Evolutionary conservation across 2,888 invertebrate genomes (phyloP), one percentile per base, ranked within the genome.

Genomic region (Eilema depressum): DNA sequence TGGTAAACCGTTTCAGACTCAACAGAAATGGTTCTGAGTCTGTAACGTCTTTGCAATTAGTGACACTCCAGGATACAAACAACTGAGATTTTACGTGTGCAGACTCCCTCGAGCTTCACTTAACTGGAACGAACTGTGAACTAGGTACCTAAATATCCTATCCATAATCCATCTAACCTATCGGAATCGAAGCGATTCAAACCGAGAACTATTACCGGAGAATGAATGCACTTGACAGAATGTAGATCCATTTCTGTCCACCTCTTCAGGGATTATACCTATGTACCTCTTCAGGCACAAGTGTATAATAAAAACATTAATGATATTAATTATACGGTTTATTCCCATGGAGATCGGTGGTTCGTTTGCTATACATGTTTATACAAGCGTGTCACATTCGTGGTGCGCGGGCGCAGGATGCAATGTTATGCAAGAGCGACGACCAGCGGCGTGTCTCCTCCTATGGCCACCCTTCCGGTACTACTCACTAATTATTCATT

Each of bases 391-490:
- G 28, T 66, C 75, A 57, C 65, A 73, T 66, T 69, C 33, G 69
- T 12, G 62, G 68, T 66, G 60, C 63, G 63, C 69, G 33, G 78
- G 74, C 77, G 83, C 86, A 85, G 88, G 87, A 90, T 86, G 86
- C 82, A 77, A 79, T 83, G 89, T 88, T 85, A 87, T 87, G 91
- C 89, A 84, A 88, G 82, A 87, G 75, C 79, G 91, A 76, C 85
- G 78, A 74, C 75, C 83, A 79, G 26, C 67, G 80, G 77, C 89
- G 88, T 88, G 86, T 87, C 88, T 88, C 89, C 88, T 84, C 82
- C 81, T 61, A 72, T 63, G 74, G 63, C 71, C 73, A 73, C 79
- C 83, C 85, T 88, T 88, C 89, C 89, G 88, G 85, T 82, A 76
- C 75, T 70, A 65, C 68, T 66, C 68, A 73, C 69, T 79, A 75